phyloP scores from a whole-genome alignment of 2,888 invertebrate genomes.

The Pherbina coryleti region DNA sequence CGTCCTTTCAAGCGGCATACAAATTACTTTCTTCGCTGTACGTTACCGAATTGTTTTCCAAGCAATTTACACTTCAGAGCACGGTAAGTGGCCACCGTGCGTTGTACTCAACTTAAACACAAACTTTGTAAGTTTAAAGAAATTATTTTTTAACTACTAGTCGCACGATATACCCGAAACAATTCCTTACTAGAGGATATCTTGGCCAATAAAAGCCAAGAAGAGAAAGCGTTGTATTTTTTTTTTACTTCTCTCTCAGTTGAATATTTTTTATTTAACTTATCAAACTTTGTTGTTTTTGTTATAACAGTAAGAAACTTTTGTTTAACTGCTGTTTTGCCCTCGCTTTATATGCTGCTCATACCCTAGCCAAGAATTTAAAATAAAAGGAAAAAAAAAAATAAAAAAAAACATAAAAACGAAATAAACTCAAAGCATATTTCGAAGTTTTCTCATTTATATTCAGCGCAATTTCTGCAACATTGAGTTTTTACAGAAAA shows the following conservation, averaged over 20 bases:
- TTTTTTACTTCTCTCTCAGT: neutral
- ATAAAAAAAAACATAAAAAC: conserved; percentile 31
- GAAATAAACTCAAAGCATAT: conserved; percentile 47
- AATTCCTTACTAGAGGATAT: conserved; percentile 4
- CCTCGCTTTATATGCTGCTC: neutral
- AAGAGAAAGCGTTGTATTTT: neutral
- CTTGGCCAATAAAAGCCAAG: conserved; percentile 19
- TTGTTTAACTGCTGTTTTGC: conserved; percentile 2
- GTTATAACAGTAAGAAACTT: conserved; percentile 10
- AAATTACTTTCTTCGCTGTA: neutral
- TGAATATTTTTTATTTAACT: conserved; percentile 19
- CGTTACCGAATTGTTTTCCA: neutral
- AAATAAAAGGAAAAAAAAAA: conserved; percentile 31
- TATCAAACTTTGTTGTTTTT: conserved; percentile 28
- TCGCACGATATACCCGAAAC: conserved; percentile 12
- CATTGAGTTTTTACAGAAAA: conserved; percentile 60
- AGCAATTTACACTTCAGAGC: conserved; percentile 5
- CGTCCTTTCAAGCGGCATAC: too few species aligned
- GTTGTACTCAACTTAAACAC: neutral
- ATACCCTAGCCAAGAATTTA: conserved; percentile 8
- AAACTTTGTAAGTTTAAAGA: neutral
- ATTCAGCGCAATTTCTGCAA: conserved; percentile 63
- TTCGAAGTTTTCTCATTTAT: conserved; percentile 66
- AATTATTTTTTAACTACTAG: neutral
- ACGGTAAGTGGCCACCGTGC: neutral